Conservation (phyloP, 2,888 invertebrate genomes). For the Monoplex corrugatus region DNA sequence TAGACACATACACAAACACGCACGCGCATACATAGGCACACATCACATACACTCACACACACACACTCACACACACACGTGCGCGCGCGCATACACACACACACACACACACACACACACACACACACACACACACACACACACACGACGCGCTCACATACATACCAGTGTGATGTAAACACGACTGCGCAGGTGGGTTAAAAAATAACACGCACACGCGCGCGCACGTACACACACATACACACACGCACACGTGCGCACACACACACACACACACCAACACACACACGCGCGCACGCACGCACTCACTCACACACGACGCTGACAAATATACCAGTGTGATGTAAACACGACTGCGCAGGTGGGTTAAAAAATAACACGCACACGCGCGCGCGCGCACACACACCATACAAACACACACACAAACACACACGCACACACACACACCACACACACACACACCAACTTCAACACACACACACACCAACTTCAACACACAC, state of each 20-base stretch:
- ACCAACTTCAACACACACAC: background rate
- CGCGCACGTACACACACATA: background rate
- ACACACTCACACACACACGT: background rate
- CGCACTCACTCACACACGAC: no score
- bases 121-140: constrained; percentile 23
- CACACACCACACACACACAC: background rate
- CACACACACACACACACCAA: background rate
- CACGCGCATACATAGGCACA: background rate
- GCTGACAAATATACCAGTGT: no score
- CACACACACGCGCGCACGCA: no score
- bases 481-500: background rate
- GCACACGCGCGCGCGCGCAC: background rate
- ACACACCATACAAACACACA: background rate
- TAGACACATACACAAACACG: background rate
- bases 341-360: no score
- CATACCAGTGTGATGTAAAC: no score
- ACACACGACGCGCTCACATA: background rate
- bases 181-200: no score
- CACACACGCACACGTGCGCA: background rate
- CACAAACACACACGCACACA: no score
- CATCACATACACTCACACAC: background rate
- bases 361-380: no score
- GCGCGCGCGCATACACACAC: background rate
- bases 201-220: no score
- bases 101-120: background rate